A percentile compares a stretch with the other conserved stretches of the same genome.
Evolutionary conservation across 2,797 vertebrate species (phyloP).

Genomic region (Helicolenus hilgendorfi): DNA sequence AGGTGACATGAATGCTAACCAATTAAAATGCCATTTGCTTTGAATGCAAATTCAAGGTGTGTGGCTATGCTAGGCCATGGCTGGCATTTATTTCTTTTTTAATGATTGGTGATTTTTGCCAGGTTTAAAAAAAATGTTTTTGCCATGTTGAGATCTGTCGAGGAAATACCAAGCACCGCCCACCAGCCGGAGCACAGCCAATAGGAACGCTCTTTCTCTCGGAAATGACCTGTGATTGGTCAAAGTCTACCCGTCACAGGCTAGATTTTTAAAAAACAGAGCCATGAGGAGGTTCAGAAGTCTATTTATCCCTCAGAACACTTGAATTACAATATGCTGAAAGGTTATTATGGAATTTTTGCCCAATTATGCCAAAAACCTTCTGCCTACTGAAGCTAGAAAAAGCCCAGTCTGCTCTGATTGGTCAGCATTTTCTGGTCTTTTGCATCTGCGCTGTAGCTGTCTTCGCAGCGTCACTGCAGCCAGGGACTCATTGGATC

Average conservation of each 20-base stretch:
- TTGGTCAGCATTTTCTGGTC: no score
- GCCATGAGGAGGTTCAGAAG: background rate
- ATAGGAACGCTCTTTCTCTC: background rate
- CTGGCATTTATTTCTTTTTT: background rate
- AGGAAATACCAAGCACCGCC: background rate
- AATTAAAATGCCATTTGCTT: background rate
- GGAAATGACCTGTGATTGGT: background rate
- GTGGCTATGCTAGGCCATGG: background rate
- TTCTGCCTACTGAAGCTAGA: background rate
- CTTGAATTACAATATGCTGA: background rate
- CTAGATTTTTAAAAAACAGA: background rate
- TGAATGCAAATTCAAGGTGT: background rate
- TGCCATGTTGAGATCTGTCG: no score
- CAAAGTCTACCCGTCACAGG: background rate
- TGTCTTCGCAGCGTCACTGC: no score
- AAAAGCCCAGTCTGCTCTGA: no score
- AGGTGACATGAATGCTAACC: background rate
- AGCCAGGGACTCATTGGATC: no score
- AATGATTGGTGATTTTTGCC: background rate
- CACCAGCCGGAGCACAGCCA: background rate
- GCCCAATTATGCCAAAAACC: background rate
- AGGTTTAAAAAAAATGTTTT: no score
- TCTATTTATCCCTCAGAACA: background rate
- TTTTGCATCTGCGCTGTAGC: no score
- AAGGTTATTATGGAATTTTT: background rate